Evolutionary conservation across 2,113 vertebrate species (phyloP).

Genomic region (Melierax canorus): DNA sequence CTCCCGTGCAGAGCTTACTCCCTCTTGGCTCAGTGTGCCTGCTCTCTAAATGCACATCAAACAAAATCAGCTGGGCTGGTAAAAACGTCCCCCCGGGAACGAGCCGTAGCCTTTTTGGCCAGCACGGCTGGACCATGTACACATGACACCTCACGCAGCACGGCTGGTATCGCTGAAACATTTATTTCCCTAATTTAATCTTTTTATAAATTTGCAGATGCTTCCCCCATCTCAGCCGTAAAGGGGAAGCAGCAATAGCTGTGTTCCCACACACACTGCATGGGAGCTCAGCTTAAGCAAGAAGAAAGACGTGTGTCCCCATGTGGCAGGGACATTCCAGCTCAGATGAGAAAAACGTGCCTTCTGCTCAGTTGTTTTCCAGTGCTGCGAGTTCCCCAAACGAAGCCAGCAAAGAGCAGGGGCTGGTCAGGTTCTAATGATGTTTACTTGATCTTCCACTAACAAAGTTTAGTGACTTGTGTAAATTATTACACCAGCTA

Average conservation of each 20-base stretch:
- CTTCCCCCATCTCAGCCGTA: neutral
- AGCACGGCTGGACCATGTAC: fast-evolving
- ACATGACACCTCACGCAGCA: fast-evolving
- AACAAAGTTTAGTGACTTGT: neutral
- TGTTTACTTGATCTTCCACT: neutral
- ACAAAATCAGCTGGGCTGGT: neutral
- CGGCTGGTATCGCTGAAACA: neutral
- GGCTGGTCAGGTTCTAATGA: neutral
- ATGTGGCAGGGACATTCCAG: neutral
- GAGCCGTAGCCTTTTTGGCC: neutral
- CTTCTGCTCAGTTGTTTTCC: neutral
- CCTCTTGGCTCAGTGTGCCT: neutral
- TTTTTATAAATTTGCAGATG: neutral
- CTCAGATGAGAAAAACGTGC: neutral
- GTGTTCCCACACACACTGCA: neutral
- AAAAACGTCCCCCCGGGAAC: neutral
- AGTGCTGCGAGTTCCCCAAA: neutral
- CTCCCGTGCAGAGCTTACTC: neutral
- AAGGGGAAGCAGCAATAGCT: neutral
- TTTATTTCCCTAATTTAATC: neutral
- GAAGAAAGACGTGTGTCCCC: neutral
- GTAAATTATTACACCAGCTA: neutral
- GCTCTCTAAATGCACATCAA: neutral
- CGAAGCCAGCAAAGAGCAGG: neutral
- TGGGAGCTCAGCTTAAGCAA: neutral